Conservation (phyloP, 2,113 vertebrate genomes). For the Odontesthes bonariensis region DNA sequence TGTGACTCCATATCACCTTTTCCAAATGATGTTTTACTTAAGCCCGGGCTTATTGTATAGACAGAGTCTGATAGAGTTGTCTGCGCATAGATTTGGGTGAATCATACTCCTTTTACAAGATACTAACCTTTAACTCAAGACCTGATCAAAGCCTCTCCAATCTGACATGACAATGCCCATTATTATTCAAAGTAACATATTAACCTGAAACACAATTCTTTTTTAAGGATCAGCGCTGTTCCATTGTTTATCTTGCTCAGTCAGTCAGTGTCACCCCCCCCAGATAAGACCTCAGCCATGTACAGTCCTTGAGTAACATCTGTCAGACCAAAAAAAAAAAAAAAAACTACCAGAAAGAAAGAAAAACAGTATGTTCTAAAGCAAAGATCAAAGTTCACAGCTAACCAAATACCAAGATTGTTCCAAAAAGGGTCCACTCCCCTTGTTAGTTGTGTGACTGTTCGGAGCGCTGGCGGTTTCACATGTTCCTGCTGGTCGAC, state of each 20-base stretch:
- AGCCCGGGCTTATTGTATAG: neutral
- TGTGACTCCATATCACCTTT: slow-evolving; percentile 32
- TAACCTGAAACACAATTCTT: slow-evolving; percentile 18
- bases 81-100: neutral
- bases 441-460: slow-evolving; percentile 21
- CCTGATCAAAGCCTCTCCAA: slow-evolving; percentile 25
- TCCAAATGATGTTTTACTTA: slow-evolving; percentile 12
- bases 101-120: neutral
- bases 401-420: slow-evolving; percentile 72
- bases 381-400: slow-evolving; percentile 81
- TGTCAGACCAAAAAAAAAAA: slow-evolving; percentile 29
- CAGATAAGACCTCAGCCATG: slow-evolving; percentile 36
- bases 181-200: slow-evolving; percentile 18
- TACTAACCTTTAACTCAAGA: slow-evolving; percentile 9
- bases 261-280: neutral
- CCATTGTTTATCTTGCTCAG: slow-evolving; percentile 4
- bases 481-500: slow-evolving; percentile 24
- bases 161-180: slow-evolving; percentile 18
- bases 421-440: slow-evolving; percentile 48
- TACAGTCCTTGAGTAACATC: slow-evolving; percentile 58
- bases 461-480: slow-evolving; percentile 35
- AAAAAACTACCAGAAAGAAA: slow-evolving; percentile 10
- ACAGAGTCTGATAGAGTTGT: neutral
- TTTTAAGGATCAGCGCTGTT: neutral
- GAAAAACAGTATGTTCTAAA: slow-evolving; percentile 57